These are phyloP conservation scores for Tenthredo amoena DNA, from an alignment of 2,888 invertebrate species.

Conservation along the genomic window DNA sequence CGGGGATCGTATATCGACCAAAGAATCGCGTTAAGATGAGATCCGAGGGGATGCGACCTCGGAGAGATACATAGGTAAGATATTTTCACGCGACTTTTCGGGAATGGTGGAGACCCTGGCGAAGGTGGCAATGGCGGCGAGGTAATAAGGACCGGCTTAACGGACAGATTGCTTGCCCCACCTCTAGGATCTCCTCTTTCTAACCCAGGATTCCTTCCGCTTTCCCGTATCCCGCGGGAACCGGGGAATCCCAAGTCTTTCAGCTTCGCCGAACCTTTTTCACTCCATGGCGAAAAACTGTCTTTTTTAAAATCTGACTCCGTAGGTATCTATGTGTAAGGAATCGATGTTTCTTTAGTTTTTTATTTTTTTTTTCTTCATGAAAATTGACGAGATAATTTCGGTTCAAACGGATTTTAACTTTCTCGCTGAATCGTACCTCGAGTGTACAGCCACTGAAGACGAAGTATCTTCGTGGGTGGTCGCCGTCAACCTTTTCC, in stretches of 20 bases:
- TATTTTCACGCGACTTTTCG: slow-evolving; percentile 51
- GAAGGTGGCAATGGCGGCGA: slow-evolving; percentile 61
- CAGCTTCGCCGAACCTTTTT: slow-evolving; percentile 5
- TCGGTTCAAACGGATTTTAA: not conserved
- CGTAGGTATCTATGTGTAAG: not conserved
- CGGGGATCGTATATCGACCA: slow-evolving; percentile 1
- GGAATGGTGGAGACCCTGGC: slow-evolving; percentile 29
- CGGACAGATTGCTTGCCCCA: slow-evolving; percentile 71
- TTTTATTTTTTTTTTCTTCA: not conserved
- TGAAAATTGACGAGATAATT: not conserved
- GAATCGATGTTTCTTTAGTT: not conserved
- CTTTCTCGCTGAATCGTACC: not conserved
- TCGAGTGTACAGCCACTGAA: not conserved
- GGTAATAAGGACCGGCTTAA: slow-evolving; percentile 74
- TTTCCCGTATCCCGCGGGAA: slow-evolving; percentile 26
- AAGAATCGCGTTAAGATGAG: slow-evolving; percentile 32
- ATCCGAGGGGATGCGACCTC: not conserved
- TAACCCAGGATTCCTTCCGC: slow-evolving; percentile 46
- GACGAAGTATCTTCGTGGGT: slow-evolving; percentile 34
- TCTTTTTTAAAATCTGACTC: not conserved
- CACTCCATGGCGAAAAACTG: not conserved
- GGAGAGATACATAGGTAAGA: slow-evolving; percentile 49
- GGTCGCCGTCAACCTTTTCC: slow-evolving; percentile 27
- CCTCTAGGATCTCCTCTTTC: slow-evolving; percentile 40
- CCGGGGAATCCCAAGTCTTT: not conserved